phyloP scores from a whole-genome alignment of 2,888 invertebrate genomes.

The Conomelus anceps region DNA sequence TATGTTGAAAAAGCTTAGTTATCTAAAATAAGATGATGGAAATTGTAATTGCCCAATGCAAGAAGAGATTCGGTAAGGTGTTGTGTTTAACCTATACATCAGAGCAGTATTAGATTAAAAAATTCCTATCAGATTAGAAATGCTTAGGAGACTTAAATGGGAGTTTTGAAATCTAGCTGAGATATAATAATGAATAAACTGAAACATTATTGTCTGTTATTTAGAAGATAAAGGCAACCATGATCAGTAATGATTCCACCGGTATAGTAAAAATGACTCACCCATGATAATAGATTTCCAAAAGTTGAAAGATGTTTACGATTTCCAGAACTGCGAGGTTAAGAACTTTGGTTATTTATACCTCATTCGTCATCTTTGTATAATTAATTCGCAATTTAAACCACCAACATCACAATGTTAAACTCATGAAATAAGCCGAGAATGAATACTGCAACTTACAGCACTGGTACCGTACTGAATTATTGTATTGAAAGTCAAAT shows the following conservation, averaged over 20 bases:
- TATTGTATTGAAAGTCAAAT: not conserved
- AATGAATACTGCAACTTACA: not conserved
- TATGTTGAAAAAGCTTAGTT: no score
- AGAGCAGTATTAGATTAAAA: no score
- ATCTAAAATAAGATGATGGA: no score
- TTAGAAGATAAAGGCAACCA: not conserved
- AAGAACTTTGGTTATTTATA: not conserved
- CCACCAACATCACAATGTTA: not conserved
- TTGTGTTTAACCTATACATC: no score
- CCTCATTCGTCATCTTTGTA: not conserved
- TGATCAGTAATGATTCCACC: not conserved
- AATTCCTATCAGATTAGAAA: no score
- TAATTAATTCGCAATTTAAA: not conserved
- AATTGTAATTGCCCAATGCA: no score
- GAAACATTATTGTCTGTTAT: not conserved
- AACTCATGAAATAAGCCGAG: not conserved
- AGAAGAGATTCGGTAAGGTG: no score
- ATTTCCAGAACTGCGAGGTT: not conserved
- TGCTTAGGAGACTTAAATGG: no score
- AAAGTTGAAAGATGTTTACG: not conserved
- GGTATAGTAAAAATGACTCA: not conserved
- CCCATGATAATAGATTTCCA: not conserved
- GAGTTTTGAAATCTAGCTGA: not conserved
- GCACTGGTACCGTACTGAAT: not conserved
- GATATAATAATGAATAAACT: no score